Conservation (phyloP, 1,140 invertebrate genomes). For the Episyrphus balteatus region DNA sequence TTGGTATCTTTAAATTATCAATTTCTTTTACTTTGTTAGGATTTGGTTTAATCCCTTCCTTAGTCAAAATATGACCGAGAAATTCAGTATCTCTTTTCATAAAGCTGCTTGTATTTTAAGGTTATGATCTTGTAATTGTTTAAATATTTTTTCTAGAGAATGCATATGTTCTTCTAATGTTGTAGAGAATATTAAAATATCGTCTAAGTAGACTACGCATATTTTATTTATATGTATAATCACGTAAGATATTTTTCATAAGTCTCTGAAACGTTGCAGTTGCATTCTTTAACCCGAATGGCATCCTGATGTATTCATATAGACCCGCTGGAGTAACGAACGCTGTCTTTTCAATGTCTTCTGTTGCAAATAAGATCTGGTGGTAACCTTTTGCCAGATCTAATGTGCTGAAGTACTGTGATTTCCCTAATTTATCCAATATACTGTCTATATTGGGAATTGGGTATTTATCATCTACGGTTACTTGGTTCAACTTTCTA, state of each 20-base stretch:
- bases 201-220: constrained; percentile 37
- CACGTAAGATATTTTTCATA: constrained; percentile 31
- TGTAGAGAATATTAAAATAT: constrained; percentile 31
- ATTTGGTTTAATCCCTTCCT: constrained; percentile 21
- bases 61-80: no score
- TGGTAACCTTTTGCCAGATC: constrained; percentile 40
- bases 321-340: constrained; percentile 32
- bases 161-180: constrained; percentile 25
- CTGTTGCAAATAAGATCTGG: constrained; percentile 38
- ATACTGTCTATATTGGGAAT: no score
- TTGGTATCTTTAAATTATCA: no score
- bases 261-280: constrained; percentile 38
- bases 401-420: constrained; percentile 36
- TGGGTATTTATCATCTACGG: no score
- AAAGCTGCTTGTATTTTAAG: constrained; percentile 30
- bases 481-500: no score
- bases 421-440: constrained; percentile 36
- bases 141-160: constrained; percentile 27
- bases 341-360: constrained; percentile 37
- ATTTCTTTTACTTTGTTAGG: constrained; percentile 19
- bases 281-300: constrained; percentile 36
- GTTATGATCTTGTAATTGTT: constrained; percentile 15
- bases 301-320: constrained; percentile 35
- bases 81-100: constrained; percentile 21
- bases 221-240: constrained; percentile 15